Conservation (phyloP, 2,888 invertebrate genomes). For the Sphaerophoria rueppellii region DNA sequence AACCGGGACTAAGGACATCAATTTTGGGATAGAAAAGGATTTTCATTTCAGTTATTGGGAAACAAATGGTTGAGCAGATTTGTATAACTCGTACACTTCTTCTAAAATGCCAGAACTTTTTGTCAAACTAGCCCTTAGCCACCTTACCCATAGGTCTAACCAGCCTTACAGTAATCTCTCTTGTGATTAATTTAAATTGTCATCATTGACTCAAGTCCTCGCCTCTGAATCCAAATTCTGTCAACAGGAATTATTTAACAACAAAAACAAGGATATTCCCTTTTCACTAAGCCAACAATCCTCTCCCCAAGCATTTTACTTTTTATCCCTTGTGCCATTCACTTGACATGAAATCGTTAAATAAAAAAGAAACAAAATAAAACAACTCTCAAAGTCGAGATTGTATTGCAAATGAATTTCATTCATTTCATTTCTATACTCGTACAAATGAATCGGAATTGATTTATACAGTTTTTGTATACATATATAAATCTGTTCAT, state of each 20-base stretch:
- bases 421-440: conserved; percentile 34
- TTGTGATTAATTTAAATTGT: conserved; percentile 38
- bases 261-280: conserved; percentile 27
- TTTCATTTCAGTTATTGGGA: no score
- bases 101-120: no score
- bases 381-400: neutral
- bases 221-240: neutral
- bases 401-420: conserved; percentile 49
- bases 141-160: no score
- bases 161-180: conserved; percentile 2
- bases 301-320: neutral
- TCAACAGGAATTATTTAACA: neutral
- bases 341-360: conserved; percentile 50
- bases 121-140: no score
- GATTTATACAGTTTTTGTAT: conserved; percentile 36
- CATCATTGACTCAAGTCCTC: conserved; percentile 1
- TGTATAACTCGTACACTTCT: no score
- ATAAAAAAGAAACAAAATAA: conserved; percentile 39
- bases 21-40: no score
- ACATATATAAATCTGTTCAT: neutral
- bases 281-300: neutral
- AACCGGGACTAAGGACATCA: no score
- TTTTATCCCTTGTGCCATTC: conserved; percentile 7
- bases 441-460: conserved; percentile 45
- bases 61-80: no score